Evolutionary conservation across 53 echinoderm and acorn worm genomes (phyloP).

Genomic region (Zoroaster sp.): DNA sequence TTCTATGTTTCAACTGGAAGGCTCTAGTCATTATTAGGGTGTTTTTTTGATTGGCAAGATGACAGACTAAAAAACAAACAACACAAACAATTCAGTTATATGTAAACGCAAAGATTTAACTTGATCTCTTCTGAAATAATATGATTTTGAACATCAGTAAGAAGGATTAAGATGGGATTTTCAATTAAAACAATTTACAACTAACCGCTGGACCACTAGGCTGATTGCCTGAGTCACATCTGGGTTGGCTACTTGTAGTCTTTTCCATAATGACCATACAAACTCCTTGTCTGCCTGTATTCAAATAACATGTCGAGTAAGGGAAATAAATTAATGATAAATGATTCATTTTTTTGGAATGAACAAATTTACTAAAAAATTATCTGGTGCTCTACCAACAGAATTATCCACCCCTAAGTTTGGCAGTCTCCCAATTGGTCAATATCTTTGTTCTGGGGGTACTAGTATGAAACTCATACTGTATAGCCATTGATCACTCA

Average conservation of each 20-base stretch:
- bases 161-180: too few species aligned
- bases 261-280: constrained; percentile 99
- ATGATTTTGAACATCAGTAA: too few species aligned
- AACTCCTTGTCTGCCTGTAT: constrained; percentile 98
- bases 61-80: not conserved
- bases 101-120: too few species aligned
- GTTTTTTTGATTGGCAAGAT: not conserved
- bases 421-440: not conserved
- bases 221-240: constrained; percentile 95
- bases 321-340: too few species aligned
- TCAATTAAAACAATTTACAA: not conserved
- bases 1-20: too few species aligned
- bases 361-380: too few species aligned
- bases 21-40: not conserved
- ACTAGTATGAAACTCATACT: not conserved
- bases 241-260: constrained; percentile 94
- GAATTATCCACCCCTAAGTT: not conserved
- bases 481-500: not conserved
- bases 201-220: constrained; percentile 90
- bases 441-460: not conserved
- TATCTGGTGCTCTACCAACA: not conserved
- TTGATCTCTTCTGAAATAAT: too few species aligned
- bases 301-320: not conserved
- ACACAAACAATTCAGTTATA: too few species aligned
- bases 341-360: too few species aligned